Conservation (phyloP, 2,113 vertebrate genomes). For the Silurus glanis region DNA sequence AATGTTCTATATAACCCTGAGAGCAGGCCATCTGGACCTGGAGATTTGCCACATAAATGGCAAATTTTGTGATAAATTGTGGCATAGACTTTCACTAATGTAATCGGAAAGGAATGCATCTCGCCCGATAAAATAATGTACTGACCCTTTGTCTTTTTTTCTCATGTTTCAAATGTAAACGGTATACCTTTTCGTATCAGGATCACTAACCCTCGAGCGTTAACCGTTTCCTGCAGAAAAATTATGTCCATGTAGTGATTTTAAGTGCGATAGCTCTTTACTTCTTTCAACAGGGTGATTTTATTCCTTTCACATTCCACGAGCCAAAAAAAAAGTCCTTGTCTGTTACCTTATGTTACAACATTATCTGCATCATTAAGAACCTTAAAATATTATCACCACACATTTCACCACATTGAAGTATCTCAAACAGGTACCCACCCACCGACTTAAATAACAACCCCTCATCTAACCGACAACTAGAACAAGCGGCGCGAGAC, state of each 20-base stretch:
- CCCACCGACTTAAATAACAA: not conserved
- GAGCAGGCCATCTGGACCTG: not conserved
- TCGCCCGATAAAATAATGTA: too few species aligned
- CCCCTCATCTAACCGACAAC: not conserved
- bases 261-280: too few species aligned
- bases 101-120: too few species aligned
- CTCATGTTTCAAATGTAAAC: too few species aligned
- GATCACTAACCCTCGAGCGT: too few species aligned
- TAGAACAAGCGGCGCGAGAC: not conserved
- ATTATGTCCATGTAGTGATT: too few species aligned
- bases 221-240: too few species aligned
- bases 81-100: too few species aligned
- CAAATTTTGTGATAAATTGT: too few species aligned
- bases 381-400: not conserved
- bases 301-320: not conserved
- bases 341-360: not conserved
- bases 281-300: not conserved
- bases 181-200: too few species aligned
- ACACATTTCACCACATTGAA: not conserved
- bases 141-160: too few species aligned
- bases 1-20: not conserved
- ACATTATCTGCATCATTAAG: not conserved
- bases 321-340: not conserved
- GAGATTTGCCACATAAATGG: not conserved
- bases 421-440: not conserved